These are phyloP conservation scores for Aplysina aerophoba DNA, from an alignment of 37 sponge, comb jelly and placozoan species.

Conservation along the genomic window DNA sequence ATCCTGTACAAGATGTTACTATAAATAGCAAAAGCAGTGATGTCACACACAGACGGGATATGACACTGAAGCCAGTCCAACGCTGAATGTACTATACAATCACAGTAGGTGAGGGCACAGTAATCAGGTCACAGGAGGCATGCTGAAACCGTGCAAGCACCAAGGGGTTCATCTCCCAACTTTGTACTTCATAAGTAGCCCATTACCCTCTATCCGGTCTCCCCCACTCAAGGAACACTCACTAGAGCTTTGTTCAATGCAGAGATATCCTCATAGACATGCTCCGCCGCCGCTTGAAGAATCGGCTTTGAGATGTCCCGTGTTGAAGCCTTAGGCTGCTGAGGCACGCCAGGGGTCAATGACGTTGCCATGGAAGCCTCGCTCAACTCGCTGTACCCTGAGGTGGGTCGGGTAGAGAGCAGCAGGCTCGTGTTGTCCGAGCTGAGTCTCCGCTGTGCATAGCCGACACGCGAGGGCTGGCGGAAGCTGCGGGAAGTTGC, in stretches of 20 bases:
- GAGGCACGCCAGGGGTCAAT: not conserved
- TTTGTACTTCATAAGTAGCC: no score
- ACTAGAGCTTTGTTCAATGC: not conserved
- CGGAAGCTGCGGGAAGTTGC: not conserved
- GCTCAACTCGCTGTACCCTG: not conserved
- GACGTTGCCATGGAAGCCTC: not conserved
- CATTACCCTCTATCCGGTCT: no score
- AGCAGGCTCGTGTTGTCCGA: not conserved
- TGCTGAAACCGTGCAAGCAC: no score
- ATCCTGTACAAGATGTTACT: not conserved
- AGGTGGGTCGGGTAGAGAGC: no score
- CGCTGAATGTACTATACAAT: no score
- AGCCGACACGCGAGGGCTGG: not conserved
- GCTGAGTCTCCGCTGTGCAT: conserved; percentile 6
- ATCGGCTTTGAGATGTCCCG: not conserved
- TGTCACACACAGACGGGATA: not conserved
- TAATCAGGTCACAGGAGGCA: no score
- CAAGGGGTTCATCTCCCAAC: no score
- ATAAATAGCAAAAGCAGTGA: not conserved
- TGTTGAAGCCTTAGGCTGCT: not conserved
- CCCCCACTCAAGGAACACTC: not conserved
- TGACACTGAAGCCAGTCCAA: no score
- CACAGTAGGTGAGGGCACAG: no score
- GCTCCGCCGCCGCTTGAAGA: not conserved
- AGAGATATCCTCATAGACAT: conserved; percentile 13